Conservation (phyloP, 2,888 invertebrate species). For the Dione juno region DNA sequence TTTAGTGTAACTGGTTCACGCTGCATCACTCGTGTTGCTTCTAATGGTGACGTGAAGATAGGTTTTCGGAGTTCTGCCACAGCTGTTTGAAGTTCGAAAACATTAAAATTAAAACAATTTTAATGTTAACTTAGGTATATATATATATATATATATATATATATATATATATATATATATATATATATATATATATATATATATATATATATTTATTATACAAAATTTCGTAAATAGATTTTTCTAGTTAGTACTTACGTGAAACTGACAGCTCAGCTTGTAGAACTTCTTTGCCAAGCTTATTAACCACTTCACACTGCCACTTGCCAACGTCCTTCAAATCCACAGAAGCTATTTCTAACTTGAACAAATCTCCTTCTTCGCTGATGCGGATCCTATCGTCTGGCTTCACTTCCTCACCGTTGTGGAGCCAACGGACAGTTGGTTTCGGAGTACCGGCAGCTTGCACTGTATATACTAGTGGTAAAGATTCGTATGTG, state of each 20-base stretch:
- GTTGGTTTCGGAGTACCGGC: constrained; percentile 90
- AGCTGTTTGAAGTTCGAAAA: constrained; percentile 70
- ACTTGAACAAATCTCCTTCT: constrained; percentile 87
- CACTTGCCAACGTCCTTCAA: constrained; percentile 91
- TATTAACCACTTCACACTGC: constrained; percentile 91
- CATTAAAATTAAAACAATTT: too few species aligned
- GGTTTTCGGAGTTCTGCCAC: constrained; percentile 91
- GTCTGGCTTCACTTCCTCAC: constrained; percentile 87
- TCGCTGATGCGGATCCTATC: constrained; percentile 85
- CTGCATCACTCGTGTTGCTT: constrained; percentile 88
- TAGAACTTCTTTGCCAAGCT: constrained; percentile 89
- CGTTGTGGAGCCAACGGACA: constrained; percentile 91
- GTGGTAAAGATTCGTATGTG: constrained; percentile 91
- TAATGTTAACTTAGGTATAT: too few species aligned
- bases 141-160: too few species aligned
- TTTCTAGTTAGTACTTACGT: constrained; percentile 77
- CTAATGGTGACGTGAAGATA: constrained; percentile 86
- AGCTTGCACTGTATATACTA: constrained; percentile 90
- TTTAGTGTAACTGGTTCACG: constrained; percentile 86
- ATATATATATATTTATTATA: too few species aligned
- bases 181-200: too few species aligned
- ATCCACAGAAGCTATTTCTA: constrained; percentile 88
- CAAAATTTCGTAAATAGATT: too few species aligned
- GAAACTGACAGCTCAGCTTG: constrained; percentile 89
- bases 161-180: too few species aligned